phyloP scores from a whole-genome alignment of 2,888 invertebrate species.

The Morpho helenor region DNA sequence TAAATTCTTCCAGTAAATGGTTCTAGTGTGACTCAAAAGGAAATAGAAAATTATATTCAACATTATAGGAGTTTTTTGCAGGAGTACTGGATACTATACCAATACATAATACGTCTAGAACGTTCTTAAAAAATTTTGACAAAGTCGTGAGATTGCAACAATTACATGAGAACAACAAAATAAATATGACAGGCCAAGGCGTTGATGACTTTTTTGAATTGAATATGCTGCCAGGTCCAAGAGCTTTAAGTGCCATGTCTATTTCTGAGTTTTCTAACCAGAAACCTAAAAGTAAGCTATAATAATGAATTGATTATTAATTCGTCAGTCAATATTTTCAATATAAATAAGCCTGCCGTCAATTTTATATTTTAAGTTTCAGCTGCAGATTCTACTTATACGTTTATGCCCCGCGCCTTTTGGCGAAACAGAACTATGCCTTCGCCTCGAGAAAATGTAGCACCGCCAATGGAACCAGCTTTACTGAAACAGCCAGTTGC shows the following conservation, averaged over 20 bases:
- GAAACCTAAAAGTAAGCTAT: slow-evolving; percentile 48
- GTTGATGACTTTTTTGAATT: slow-evolving; percentile 63
- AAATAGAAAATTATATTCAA: no score
- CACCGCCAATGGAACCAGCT: slow-evolving; percentile 48
- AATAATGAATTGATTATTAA: background rate
- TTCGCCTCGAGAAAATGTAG: slow-evolving; percentile 35
- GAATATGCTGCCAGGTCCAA: slow-evolving; percentile 59
- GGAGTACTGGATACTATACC: slow-evolving; percentile 80
- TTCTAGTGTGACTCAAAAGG: no score
- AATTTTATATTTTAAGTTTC: slow-evolving; percentile 38
- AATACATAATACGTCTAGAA: slow-evolving; percentile 78
- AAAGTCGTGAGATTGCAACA: slow-evolving; percentile 72
- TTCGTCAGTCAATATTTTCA: slow-evolving; percentile 3
- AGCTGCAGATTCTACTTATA: slow-evolving; percentile 56
- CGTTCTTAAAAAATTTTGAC: slow-evolving; percentile 82
- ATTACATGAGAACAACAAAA: slow-evolving; percentile 55
- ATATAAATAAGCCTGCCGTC: no score
- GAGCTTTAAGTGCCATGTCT: slow-evolving; percentile 50
- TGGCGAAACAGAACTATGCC: slow-evolving; percentile 41
- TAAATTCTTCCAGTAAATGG: no score
- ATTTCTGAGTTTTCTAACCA: slow-evolving; percentile 45
- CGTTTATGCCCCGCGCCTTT: slow-evolving; percentile 55
- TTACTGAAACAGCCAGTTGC: slow-evolving; percentile 39
- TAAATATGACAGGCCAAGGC: slow-evolving; percentile 43
- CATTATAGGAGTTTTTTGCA: slow-evolving; percentile 38